phyloP scores from a whole-genome alignment of 2,888 invertebrate genomes.

The Endotricha flammealis region DNA sequence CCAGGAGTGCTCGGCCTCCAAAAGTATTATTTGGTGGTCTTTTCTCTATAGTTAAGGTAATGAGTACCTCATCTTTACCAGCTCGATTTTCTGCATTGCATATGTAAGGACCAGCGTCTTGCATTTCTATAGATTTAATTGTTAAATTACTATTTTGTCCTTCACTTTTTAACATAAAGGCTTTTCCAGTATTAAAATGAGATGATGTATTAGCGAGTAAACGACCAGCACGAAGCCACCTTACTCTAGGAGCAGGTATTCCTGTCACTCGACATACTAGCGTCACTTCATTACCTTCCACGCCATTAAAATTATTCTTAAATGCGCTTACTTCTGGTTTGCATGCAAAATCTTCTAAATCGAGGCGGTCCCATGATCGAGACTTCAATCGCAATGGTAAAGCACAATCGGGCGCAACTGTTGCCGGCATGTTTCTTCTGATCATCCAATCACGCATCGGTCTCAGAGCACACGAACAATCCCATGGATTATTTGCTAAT shows the following conservation, averaged over 20 bases:
- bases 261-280: constrained; percentile 84
- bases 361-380: constrained; percentile 86
- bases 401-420: constrained; percentile 81
- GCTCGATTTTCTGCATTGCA: constrained; percentile 90
- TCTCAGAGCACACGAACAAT: constrained; percentile 86
- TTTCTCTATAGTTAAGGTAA: constrained; percentile 84
- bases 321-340: constrained; percentile 82
- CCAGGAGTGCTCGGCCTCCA: constrained; percentile 80
- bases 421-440: constrained; percentile 85
- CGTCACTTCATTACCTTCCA: constrained; percentile 85
- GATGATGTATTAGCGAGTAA: constrained; percentile 80
- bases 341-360: constrained; percentile 89
- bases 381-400: constrained; percentile 80
- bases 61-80: constrained; percentile 85
- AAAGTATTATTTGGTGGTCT: constrained; percentile 79
- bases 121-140: constrained; percentile 83
- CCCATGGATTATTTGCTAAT: constrained; percentile 89
- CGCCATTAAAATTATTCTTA: constrained; percentile 79
- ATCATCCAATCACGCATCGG: constrained; percentile 89
- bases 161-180: constrained; percentile 82
- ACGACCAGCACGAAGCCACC: constrained; percentile 85
- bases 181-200: constrained; percentile 73
- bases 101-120: constrained; percentile 86
- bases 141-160: constrained; percentile 85
- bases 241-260: constrained; percentile 84